Percentiles rank a stretch among this genome's conserved stretches.
These are phyloP conservation scores for Ectemnius cavifrons DNA, from an alignment of 2,888 invertebrate species.

Conservation along the genomic window DNA sequence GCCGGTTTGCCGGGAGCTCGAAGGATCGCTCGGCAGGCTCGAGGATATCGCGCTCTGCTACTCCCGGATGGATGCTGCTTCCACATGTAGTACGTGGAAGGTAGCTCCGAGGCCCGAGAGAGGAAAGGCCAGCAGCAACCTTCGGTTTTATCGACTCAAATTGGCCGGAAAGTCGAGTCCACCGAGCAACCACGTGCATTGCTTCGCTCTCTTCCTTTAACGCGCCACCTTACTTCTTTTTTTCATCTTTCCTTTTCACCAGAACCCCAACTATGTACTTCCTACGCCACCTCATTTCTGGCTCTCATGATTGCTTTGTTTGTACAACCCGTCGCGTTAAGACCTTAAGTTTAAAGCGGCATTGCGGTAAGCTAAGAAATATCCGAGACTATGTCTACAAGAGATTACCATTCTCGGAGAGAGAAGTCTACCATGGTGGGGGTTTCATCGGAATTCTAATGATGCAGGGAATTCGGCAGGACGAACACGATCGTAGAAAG, in stretches of 20 bases:
- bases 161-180: conserved; percentile 67
- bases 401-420: no score
- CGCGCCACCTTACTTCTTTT: not conserved
- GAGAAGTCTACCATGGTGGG: not conserved
- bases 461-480: not conserved
- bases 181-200: conserved; percentile 47
- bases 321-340: conserved; percentile 29
- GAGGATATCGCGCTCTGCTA: not conserved
- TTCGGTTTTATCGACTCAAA: conserved; percentile 73
- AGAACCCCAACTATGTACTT: not conserved
- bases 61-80: conserved; percentile 18
- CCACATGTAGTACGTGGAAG: conserved; percentile 24
- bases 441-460: not conserved
- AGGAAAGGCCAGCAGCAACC: conserved; percentile 35
- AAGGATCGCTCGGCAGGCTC: not conserved
- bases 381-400: no score
- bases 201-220: conserved; percentile 26
- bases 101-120: conserved; percentile 13
- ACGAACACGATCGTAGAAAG: not conserved
- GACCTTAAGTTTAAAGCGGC: no score
- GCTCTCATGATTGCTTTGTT: conserved; percentile 38
- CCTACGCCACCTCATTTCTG: conserved; percentile 1
- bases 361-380: no score
- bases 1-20: conserved; percentile 47
- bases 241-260: not conserved